Base-by-base conservation (phyloP, 2,797 vertebrate species). In the Coregonus suidteri region DNA sequence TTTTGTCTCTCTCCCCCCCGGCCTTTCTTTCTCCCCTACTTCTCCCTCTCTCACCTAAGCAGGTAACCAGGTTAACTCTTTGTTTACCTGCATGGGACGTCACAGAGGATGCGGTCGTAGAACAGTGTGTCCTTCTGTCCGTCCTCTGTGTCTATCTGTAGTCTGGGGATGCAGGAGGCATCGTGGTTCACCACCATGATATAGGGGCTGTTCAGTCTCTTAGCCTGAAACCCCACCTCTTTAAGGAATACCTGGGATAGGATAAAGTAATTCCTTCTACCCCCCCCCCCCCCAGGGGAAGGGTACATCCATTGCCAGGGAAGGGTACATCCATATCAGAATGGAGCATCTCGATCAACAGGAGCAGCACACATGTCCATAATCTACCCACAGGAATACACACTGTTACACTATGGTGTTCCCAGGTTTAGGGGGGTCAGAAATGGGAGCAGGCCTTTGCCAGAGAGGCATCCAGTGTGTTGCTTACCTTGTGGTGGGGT, bases 151-250 rank as follows among this genome's bases (percentile, higher is more conserved):
- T 96, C 93, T 25, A 98, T 86, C 1, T 93, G 91, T 30, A 99
- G 95, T 5, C 94, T 93, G 3, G 98, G 98, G 79, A 99, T 97
- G 92, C 95, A 96, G 86, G 97, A 96, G 0, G 98, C 98, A 13
- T 99, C 97, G 1, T 99, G 98, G 91, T 99, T 99, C 74, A 98
- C 95, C 87, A 99, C 98, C 97, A 99, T 98, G 88, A 99, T 96
- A 87, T 97, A 99, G 0, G 98, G 98, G 82, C 98, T 99, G 92
- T 97, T 97, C 66, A 99, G 91, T 30, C 97, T 93, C 88, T 99
- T 99, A 84, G 98, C 97, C 89, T 99, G n/a, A n/a, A n/a, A n/a
- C n/a, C n/a, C n/a, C n/a, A n/a, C n/a, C n/a, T n/a, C n/a, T n/a
- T n/a, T n/a, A n/a, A n/a, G n/a, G n/a, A n/a, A n/a, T n/a, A n/a